phyloP scores from a whole-genome alignment of 2,888 invertebrate species.

The Phrixothrix hirtus region DNA sequence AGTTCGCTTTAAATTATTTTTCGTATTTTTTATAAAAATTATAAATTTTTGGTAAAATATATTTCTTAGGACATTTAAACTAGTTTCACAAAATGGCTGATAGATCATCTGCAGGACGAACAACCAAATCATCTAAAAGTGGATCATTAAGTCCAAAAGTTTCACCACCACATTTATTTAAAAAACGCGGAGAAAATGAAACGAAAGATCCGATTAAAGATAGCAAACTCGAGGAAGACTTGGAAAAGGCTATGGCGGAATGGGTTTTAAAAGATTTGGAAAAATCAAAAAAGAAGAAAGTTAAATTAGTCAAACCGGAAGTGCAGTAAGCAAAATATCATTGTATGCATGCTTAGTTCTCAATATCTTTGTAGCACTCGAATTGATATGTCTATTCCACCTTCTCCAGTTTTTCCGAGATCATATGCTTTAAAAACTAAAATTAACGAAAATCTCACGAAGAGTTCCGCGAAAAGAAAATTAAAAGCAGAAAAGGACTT shows the following conservation, averaged over 20 bases:
- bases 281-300: slow-evolving; percentile 2
- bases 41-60: too few species aligned
- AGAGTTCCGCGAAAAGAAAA: slow-evolving; percentile 35
- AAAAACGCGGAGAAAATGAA: not conserved
- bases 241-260: slow-evolving; percentile 3
- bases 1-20: too few species aligned
- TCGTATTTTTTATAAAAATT: too few species aligned
- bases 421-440: slow-evolving; percentile 40
- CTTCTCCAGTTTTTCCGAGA: slow-evolving; percentile 16
- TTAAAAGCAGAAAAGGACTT: slow-evolving; percentile 36
- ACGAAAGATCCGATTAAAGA: slow-evolving; percentile 11
- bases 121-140: not conserved
- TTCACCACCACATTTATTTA: slow-evolving; percentile 10
- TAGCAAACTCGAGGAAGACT: slow-evolving; percentile 4
- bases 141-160: slow-evolving; percentile 5
- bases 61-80: too few species aligned
- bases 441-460: too few species aligned
- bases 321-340: slow-evolving; percentile 15
- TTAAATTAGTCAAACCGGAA: slow-evolving; percentile 20
- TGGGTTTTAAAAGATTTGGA: not conserved
- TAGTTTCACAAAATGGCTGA: slow-evolving; percentile 4
- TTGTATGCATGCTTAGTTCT: too few species aligned
- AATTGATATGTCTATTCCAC: slow-evolving; percentile 6
- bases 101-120: not conserved
- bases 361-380: too few species aligned